These are phyloP conservation scores for Lophius americanus DNA, from an alignment of 2,797 vertebrate genomes.

Conservation along the genomic window DNA sequence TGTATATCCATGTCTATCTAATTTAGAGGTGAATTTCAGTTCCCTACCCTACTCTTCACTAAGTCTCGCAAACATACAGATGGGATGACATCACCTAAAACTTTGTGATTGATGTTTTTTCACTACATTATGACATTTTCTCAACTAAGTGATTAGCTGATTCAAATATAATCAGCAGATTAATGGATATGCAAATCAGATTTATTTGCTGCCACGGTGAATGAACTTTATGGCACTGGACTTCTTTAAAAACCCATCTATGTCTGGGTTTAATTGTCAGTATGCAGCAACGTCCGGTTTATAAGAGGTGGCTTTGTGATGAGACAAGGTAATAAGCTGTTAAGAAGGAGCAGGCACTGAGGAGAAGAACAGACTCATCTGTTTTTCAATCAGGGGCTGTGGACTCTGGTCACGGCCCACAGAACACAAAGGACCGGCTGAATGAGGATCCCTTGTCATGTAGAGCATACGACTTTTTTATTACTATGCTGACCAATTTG, in stretches of 20 bases:
- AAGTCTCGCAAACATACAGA: background rate
- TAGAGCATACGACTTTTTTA: background rate
- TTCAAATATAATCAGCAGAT: background rate
- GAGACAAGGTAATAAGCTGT: conserved; percentile 59
- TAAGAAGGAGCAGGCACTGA: conserved; percentile 32
- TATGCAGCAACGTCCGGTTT: conserved; percentile 29
- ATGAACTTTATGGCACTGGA: background rate
- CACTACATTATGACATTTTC: background rate
- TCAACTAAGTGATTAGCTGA: background rate
- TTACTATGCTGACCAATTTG: conserved; percentile 1
- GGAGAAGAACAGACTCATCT: conserved; percentile 42
- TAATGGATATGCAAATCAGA: background rate
- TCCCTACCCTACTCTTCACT: too few relatives aligned
- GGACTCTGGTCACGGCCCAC: conserved; percentile 16
- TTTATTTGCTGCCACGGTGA: background rate
- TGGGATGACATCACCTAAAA: background rate
- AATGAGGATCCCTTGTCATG: conserved; percentile 11
- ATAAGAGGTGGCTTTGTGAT: conserved; percentile 28
- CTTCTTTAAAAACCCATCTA: background rate
- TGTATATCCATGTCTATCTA: too few relatives aligned
- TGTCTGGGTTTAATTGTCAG: conserved; percentile 25
- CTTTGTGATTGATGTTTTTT: background rate
- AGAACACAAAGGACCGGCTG: conserved; percentile 17
- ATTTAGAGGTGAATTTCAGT: too few relatives aligned
- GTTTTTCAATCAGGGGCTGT: conserved; percentile 46